phyloP scores from a whole-genome alignment of 2,797 vertebrate species.

The Thripadectes ignobilis region DNA sequence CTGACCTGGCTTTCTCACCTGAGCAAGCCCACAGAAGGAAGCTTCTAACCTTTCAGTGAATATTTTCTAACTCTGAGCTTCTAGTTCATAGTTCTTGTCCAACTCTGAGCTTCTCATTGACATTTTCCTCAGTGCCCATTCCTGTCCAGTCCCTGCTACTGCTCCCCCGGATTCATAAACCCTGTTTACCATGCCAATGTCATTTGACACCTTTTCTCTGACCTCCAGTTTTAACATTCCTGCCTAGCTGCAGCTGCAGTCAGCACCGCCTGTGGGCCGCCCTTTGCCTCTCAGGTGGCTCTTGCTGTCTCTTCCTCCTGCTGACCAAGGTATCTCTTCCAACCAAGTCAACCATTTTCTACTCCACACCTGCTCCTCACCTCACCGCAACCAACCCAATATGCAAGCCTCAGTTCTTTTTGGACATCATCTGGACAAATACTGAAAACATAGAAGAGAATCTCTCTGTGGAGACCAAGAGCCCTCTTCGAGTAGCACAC shows the following conservation, averaged over 20 bases:
- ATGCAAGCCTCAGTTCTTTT: neutral
- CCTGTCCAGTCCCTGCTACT: neutral
- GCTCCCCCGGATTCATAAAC: neutral
- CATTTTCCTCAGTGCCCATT: neutral
- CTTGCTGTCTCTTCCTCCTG: neutral
- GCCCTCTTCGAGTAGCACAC: neutral
- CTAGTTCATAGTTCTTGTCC: neutral
- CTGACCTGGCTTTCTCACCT: neutral
- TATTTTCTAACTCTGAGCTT: neutral
- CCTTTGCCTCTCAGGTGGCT: neutral
- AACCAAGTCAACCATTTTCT: neutral
- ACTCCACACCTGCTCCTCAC: neutral
- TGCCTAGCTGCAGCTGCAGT: neutral
- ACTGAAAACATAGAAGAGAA: neutral
- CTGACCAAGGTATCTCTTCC: accelerated
- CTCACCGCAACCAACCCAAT: neutral
- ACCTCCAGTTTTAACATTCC: neutral
- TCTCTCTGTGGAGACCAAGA: neutral
- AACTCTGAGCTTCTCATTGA: neutral
- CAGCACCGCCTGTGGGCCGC: neutral
- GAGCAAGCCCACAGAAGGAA: neutral
- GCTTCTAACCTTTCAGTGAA: neutral
- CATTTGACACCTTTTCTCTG: neutral
- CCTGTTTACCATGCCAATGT: neutral
- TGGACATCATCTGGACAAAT: neutral